phyloP scores from a whole-genome alignment of 1,140 invertebrate genomes.

The Popillia japonica region DNA sequence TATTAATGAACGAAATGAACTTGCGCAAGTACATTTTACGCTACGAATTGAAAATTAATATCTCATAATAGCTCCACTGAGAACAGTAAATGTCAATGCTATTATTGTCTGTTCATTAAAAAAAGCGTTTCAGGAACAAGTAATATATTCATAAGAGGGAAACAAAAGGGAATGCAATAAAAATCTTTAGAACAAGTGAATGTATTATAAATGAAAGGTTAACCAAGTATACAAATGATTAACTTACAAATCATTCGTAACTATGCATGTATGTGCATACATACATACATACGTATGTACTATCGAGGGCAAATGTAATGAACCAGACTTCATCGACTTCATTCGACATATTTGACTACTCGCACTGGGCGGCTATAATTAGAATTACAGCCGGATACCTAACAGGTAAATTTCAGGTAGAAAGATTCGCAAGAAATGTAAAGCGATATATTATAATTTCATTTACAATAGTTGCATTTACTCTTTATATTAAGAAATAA shows the following conservation, averaged over 20 bases:
- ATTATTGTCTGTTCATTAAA: constrained; percentile 6
- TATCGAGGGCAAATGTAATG: too few relatives aligned
- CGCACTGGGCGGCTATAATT: too few relatives aligned
- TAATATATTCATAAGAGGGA: not conserved
- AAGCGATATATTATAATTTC: too few relatives aligned
- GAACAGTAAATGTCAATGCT: constrained; percentile 24
- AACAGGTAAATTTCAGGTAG: too few relatives aligned
- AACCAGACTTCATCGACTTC: too few relatives aligned
- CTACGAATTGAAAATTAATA: not conserved
- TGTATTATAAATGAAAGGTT: constrained; percentile 12
- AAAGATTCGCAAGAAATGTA: too few relatives aligned
- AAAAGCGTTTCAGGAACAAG: not conserved
- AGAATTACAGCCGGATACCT: too few relatives aligned
- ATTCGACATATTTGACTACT: too few relatives aligned
- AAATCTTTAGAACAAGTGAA: constrained; percentile 22
- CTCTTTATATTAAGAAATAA: too few relatives aligned
- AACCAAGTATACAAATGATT: constrained; percentile 10
- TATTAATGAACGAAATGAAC: constrained; percentile 8
- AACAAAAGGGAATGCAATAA: not conserved
- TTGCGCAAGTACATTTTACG: constrained; percentile 2
- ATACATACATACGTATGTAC: too few relatives aligned
- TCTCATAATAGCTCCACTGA: not conserved
- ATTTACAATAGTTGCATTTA: too few relatives aligned
- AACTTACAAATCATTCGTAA: not conserved
- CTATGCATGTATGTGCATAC: too few relatives aligned